Percentiles rank a stretch among this genome's conserved stretches.
These are phyloP conservation scores for Apodemus sylvaticus DNA, from an alignment of 2,113 vertebrate genomes.

Conservation along the genomic window DNA sequence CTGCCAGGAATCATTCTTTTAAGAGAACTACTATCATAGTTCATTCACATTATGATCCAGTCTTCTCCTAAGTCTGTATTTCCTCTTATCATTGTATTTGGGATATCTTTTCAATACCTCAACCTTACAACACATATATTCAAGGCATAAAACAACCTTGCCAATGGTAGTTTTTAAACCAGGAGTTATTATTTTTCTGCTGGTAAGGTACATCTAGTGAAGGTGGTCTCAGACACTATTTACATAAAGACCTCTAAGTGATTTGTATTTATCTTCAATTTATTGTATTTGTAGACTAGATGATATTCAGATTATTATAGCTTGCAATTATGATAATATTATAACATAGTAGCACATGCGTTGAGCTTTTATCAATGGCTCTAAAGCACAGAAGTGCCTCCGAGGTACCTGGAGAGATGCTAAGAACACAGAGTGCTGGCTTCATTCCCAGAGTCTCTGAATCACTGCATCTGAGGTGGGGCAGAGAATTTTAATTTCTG, in stretches of 20 bases:
- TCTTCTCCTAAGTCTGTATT: background rate
- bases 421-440: background rate
- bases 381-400: background rate
- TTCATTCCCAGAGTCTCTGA: background rate
- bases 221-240: background rate
- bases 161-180: background rate
- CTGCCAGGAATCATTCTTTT: background rate
- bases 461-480: background rate
- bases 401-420: background rate
- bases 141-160: background rate
- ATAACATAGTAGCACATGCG: background rate
- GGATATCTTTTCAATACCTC: background rate
- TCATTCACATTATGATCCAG: background rate
- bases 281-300: background rate
- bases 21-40: background rate
- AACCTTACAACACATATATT: background rate
- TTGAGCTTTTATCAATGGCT: background rate
- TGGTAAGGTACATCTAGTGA: background rate
- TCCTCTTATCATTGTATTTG: background rate
- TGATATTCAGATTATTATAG: background rate
- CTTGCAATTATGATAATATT: background rate
- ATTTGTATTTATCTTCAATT: background rate
- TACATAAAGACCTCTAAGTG: background rate
- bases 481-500: conserved; percentile 27
- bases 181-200: background rate